Conservation (phyloP, 2,113 vertebrate species). For the Felis chaus region DNA sequence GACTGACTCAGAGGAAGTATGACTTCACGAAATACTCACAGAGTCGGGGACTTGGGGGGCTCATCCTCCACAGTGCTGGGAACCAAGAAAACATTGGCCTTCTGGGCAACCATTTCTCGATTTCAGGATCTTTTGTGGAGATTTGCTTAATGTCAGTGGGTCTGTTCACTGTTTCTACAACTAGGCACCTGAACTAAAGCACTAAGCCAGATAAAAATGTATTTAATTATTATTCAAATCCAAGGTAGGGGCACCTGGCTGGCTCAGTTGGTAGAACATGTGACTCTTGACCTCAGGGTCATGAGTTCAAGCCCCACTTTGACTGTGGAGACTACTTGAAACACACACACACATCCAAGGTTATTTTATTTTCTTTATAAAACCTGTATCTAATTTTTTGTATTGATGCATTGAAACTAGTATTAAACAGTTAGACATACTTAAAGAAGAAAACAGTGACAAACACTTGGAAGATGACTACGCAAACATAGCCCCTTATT, state of each 20-base stretch:
- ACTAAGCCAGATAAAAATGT: background rate
- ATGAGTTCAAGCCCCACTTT: no score
- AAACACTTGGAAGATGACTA: background rate
- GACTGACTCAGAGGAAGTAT: background rate
- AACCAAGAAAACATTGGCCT: background rate
- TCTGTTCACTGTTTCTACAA: background rate
- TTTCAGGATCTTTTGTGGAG: background rate
- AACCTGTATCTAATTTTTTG: background rate
- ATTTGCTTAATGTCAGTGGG: background rate
- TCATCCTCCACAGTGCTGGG: background rate
- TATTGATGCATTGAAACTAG: background rate
- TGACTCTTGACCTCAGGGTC: no score
- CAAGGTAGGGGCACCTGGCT: background rate
- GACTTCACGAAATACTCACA: background rate
- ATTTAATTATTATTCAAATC: slow-evolving; percentile 10
- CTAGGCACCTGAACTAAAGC: background rate
- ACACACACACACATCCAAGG: background rate
- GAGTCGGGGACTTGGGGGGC: background rate
- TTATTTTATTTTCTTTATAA: background rate
- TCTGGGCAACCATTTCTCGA: background rate
- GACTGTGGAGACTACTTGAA: no score
- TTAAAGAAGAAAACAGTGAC: background rate
- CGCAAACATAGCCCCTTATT: background rate
- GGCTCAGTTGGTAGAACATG: no score
- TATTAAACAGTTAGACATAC: background rate